Percentiles rank a stretch among this genome's conserved stretches.
phyloP scores from a whole-genome alignment of 2,113 vertebrate species.

The Thalassarche chlororhynchos region DNA sequence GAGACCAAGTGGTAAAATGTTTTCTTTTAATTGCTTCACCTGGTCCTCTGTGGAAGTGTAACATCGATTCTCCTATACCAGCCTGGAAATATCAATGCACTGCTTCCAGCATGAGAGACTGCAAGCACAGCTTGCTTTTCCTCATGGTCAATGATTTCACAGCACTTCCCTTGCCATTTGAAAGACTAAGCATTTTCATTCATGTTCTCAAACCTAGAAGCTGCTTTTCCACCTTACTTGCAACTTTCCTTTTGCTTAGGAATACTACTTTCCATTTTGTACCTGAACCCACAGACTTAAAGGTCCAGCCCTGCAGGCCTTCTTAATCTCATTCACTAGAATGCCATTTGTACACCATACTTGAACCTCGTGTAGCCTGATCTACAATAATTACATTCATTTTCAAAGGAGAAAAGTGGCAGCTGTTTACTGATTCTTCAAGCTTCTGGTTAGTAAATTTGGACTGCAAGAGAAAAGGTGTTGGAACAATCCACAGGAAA shows the following conservation, averaged over 20 bases:
- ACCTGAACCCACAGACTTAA: not conserved
- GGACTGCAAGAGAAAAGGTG: not conserved
- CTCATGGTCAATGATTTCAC: not conserved
- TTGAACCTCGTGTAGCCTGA: not conserved
- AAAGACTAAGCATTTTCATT: not conserved
- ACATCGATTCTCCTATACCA: not conserved
- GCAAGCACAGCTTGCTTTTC: not conserved
- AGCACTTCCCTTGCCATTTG: not conserved
- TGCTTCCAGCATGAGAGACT: not conserved
- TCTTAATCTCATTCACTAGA: not conserved
- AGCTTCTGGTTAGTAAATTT: not conserved
- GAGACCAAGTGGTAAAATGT: not conserved
- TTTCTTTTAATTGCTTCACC: not conserved
- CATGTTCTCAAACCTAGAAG: not conserved
- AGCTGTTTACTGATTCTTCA: not conserved
- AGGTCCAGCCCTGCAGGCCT: not conserved
- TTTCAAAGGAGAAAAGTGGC: not conserved
- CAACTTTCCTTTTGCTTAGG: not conserved
- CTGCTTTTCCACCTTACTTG: not conserved
- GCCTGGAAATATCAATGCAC: not conserved
- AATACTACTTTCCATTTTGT: not conserved
- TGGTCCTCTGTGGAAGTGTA: not conserved
- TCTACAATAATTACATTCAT: not conserved
- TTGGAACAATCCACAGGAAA: not conserved
- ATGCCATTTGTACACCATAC: too few relatives aligned